phyloP scores from a whole-genome alignment of 2,113 vertebrate species.

The Campylomormyrus tamandua region DNA sequence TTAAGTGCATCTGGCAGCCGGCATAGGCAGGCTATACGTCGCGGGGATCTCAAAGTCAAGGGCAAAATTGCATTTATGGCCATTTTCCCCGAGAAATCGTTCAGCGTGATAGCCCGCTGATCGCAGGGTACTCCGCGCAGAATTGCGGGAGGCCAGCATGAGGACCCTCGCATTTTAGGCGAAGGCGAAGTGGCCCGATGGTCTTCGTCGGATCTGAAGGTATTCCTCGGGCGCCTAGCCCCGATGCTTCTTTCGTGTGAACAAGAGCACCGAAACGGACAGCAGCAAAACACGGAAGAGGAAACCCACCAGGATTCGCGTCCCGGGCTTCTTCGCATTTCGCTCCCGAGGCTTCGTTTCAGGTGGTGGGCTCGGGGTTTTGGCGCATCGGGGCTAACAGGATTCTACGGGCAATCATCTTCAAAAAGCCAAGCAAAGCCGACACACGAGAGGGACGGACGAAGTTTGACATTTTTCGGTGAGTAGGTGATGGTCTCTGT shows the following conservation, averaged over 20 bases:
- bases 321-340: not conserved
- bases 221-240: not conserved
- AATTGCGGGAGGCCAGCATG: not conserved
- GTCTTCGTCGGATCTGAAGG: not conserved
- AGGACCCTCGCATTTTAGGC: not conserved
- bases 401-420: not conserved
- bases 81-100: not conserved
- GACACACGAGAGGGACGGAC: not conserved
- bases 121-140: not conserved
- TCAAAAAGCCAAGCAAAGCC: not conserved
- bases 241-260: slow-evolving; percentile 22
- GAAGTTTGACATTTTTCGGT: slow-evolving; percentile 14
- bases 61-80: slow-evolving; percentile 7
- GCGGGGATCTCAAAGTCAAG: slow-evolving; percentile 13
- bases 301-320: slow-evolving; percentile 18
- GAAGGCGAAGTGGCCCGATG: slow-evolving; percentile 16
- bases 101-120: not conserved
- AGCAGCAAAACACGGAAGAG: slow-evolving; percentile 35
- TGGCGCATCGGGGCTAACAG: not conserved
- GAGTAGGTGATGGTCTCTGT: slow-evolving; percentile 2
- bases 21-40: not conserved
- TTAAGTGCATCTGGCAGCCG: not conserved
- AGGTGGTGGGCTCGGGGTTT: not conserved
- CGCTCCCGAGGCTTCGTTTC: not conserved
- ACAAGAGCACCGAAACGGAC: slow-evolving; percentile 22